Evolutionary conservation across 2,113 vertebrate species (phyloP).

Genomic region (cat (Felis catus)): DNA sequence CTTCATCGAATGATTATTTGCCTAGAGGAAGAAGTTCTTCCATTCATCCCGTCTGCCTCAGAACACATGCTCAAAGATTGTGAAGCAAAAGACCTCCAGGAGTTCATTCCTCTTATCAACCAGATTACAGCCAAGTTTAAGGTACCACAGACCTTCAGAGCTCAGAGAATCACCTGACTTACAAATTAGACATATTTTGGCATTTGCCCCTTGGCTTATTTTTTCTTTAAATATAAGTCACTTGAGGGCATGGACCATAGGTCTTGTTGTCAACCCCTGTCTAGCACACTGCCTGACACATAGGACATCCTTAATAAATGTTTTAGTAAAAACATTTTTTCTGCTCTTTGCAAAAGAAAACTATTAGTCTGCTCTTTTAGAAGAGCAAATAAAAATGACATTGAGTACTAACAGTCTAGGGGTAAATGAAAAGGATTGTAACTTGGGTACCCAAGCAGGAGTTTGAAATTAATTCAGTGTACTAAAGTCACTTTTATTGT

Average conservation of each 20-base stretch:
- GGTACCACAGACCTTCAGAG: conserved; percentile 76
- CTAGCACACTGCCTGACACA: background rate
- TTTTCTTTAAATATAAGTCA: background rate
- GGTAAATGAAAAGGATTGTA: background rate
- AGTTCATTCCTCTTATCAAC: conserved; percentile 99
- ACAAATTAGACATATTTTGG: background rate
- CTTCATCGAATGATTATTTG: conserved; percentile 99
- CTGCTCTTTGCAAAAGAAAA: background rate
- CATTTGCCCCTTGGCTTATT: background rate
- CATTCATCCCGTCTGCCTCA: conserved; percentile 95
- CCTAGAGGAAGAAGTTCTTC: conserved; percentile 97
- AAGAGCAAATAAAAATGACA: background rate
- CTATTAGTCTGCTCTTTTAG: background rate
- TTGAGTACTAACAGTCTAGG: background rate
- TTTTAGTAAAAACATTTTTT: background rate
- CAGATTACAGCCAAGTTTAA: conserved; percentile 99
- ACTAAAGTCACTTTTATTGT: background rate
- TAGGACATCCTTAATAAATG: background rate
- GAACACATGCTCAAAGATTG: conserved; percentile 99
- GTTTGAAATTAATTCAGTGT: background rate
- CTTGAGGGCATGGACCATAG: background rate
- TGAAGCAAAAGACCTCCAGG: conserved; percentile 98
- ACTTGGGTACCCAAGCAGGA: background rate
- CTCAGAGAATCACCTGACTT: background rate
- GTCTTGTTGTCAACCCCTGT: background rate